Percentiles rank a stretch among this genome's conserved stretches.
phyloP scores from a whole-genome alignment of 2,797 vertebrate genomes.

The Octomys mimax region DNA sequence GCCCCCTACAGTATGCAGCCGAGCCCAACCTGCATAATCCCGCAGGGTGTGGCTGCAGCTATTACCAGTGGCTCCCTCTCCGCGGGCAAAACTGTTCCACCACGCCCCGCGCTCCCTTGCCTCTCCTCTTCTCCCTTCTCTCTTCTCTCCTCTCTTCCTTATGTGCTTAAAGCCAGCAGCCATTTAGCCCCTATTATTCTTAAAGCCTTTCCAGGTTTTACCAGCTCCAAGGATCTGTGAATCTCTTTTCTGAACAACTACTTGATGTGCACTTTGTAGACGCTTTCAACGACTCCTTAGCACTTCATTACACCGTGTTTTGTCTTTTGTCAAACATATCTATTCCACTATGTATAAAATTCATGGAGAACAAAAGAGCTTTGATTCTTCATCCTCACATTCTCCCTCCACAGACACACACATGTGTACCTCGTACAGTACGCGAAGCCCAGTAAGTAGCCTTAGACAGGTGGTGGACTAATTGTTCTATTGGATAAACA shows the following conservation, averaged over 20 bases:
- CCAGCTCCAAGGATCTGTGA: neutral
- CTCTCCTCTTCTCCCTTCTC: too few relatives aligned
- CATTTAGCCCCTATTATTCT: neutral
- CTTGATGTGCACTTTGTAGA: neutral
- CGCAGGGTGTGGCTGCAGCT: neutral
- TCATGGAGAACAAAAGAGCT: conserved; percentile 14
- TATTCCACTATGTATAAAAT: conserved; percentile 10
- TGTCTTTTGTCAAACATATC: neutral
- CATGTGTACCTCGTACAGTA: neutral
- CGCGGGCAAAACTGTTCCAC: neutral
- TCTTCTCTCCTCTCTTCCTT: neutral
- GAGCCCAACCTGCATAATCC: neutral
- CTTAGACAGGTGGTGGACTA: conserved; percentile 13
- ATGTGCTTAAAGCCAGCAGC: neutral
- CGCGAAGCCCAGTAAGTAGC: conserved; percentile 18
- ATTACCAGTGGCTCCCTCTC: neutral
- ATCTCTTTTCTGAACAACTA: neutral
- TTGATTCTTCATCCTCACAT: neutral
- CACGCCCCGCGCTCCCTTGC: neutral
- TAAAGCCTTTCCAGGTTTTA: neutral
- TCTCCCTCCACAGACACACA: neutral
- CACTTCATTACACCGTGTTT: neutral
- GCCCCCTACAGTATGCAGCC: neutral
- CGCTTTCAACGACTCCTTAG: neutral
- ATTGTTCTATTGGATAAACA: conserved; percentile 68